Conservation (phyloP, 2,797 vertebrate species). For the Ptychadena robeensis region DNA sequence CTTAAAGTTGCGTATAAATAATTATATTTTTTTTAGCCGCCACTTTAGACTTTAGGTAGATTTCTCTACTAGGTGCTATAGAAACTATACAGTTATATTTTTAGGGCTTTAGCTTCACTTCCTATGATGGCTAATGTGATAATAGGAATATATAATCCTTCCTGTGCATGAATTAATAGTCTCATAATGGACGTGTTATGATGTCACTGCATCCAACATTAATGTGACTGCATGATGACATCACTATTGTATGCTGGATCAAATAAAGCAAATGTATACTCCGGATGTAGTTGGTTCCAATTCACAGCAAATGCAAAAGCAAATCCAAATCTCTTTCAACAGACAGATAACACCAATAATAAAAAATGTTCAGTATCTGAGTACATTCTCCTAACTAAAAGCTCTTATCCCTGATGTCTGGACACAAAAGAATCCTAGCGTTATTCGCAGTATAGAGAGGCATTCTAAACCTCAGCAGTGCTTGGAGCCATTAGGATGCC, state of each 20-base stretch:
- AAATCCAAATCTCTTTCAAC: slow-evolving; percentile 37
- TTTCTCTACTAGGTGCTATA: background rate
- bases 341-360: slow-evolving; percentile 34
- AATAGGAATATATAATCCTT: background rate
- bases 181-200: background rate
- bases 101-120: background rate
- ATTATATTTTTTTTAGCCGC: too few relatives aligned
- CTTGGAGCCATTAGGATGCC: slow-evolving; percentile 43
- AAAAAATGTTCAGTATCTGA: slow-evolving; percentile 44
- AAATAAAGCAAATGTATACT: background rate
- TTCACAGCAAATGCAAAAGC: background rate
- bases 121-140: background rate
- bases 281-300: background rate
- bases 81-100: too few relatives aligned
- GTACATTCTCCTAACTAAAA: slow-evolving; percentile 25
- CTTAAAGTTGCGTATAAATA: too few relatives aligned
- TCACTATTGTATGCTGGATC: too few relatives aligned
- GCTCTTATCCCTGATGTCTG: slow-evolving; percentile 47
- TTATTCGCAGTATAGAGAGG: slow-evolving; percentile 47
- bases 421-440: slow-evolving; percentile 52
- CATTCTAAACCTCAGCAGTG: slow-evolving; percentile 44
- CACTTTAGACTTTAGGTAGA: too few relatives aligned
- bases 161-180: background rate
- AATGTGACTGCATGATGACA: too few relatives aligned
- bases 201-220: too few relatives aligned